A percentile compares a stretch with the other conserved stretches of the same genome.
These are phyloP conservation scores for Leptodactylus fuscus DNA, from an alignment of 2,113 vertebrate species.

Conservation along the genomic window DNA sequence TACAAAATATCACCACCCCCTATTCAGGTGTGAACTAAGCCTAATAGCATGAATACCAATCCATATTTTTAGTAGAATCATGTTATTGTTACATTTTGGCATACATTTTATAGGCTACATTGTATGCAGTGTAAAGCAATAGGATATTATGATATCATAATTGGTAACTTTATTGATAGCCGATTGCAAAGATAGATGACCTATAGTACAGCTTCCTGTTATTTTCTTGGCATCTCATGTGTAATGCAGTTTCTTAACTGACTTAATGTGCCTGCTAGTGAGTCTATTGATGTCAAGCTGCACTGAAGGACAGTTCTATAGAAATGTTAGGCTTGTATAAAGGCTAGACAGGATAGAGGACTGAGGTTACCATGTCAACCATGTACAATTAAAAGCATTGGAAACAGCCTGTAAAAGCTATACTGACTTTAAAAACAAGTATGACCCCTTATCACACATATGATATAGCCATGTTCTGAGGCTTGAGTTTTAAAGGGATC, in stretches of 20 bases:
- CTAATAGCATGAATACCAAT: no score
- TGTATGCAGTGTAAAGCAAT: no score
- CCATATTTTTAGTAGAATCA: no score
- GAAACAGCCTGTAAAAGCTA: not conserved
- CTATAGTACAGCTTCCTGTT: not conserved
- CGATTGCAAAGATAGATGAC: not conserved
- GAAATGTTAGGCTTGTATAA: not conserved
- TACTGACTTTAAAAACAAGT: not conserved
- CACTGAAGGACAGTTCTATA: not conserved
- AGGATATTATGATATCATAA: not conserved
- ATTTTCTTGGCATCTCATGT: not conserved
- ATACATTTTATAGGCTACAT: not conserved
- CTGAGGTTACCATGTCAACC: conserved; percentile 18
- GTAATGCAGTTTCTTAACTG: not conserved
- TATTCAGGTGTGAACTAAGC: no score
- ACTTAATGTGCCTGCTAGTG: not conserved
- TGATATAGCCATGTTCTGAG: not conserved
- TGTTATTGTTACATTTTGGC: no score
- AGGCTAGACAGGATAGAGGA: not conserved
- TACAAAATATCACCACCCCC: no score
- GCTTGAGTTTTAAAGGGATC: no score
- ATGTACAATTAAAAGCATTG: not conserved
- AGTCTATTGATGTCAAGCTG: not conserved
- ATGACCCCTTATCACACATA: not conserved
- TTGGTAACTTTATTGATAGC: not conserved